These are phyloP conservation scores for Balaeniceps rex DNA, from an alignment of 2,113 vertebrate species.

Conservation along the genomic window DNA sequence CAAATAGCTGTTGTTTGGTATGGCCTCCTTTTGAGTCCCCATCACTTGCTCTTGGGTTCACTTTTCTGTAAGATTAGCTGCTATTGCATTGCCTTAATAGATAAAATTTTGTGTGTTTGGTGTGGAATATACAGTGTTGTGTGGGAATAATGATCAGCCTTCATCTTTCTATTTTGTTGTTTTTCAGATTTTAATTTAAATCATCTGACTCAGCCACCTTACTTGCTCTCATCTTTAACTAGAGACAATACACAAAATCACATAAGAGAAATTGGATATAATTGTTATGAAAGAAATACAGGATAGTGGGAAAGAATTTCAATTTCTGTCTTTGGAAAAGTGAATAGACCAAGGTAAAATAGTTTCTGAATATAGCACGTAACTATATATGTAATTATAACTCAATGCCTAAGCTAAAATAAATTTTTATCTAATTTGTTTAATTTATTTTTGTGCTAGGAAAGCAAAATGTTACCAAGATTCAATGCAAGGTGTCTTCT, in stretches of 20 bases:
- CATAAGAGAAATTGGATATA: neutral
- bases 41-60: neutral
- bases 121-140: neutral
- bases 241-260: neutral
- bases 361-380: neutral
- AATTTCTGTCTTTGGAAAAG: neutral
- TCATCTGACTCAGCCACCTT: neutral
- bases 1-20: constrained; percentile 13
- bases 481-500: neutral
- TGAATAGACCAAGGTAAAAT: neutral
- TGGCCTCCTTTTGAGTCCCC: neutral
- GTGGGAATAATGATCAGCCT: neutral
- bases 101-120: neutral
- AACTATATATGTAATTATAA: neutral
- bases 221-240: neutral
- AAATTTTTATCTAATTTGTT: neutral
- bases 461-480: neutral
- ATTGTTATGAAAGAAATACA: neutral
- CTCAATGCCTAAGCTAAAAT: neutral
- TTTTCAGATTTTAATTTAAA: constrained; percentile 14
- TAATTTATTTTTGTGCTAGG: neutral
- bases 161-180: neutral
- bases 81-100: neutral
- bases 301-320: neutral
- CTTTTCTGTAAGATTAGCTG: constrained; percentile 1